Evolutionary conservation across 2,888 invertebrate genomes (phyloP), one percentile per base, ranked within the genome.

Genomic region (Cosmopolites sordidus): DNA sequence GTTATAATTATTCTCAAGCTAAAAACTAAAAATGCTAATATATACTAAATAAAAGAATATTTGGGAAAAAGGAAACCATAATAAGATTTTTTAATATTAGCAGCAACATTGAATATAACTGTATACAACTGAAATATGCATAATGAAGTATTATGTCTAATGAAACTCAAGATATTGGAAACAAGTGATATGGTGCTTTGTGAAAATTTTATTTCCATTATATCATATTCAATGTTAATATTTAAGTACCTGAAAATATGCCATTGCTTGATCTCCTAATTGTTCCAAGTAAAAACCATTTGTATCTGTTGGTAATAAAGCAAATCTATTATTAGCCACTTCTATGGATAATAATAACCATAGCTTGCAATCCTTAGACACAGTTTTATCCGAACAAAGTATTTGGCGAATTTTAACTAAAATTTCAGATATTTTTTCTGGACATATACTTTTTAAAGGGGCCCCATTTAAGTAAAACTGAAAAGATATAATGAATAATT

Each of bases 261-360:
- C 59, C 64, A 72, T 67, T 15, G 67, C 67, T 45, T 61, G 56
- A 38, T 68, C 70, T 15, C 71, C 73, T n/a, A 75, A 60, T 37
- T 69, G 67, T 8, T 64, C 63, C 22, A 70, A 65, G 59, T 77
- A 75, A 60, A 75, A 75, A 37, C 64, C 68, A 46, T 72, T 66
- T 11, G 73, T 52, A 11, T 75, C 69, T 1, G 64, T 52, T 9
- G 73, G 66, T 38, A 77, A 63, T 11, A 72, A 58, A 29, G 64
- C 65, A 59, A 73, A 77, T 40, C 68, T 62, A 47, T 69, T 67
- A 61, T 65, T 67, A 5, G 67, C 63, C 16, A 76, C 60, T 58
- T 78, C 78, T 29, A 77, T 57, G 6, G 73, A 67, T 16, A 76
- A 65, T 8, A 77, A 60, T 18, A 78, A 58, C 70, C 74, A 72